A percentile compares a stretch with the other conserved stretches of the same genome.
These are phyloP conservation scores for Mechanitis mazaeus DNA, from an alignment of 2,888 invertebrate species.

Conservation along the genomic window DNA sequence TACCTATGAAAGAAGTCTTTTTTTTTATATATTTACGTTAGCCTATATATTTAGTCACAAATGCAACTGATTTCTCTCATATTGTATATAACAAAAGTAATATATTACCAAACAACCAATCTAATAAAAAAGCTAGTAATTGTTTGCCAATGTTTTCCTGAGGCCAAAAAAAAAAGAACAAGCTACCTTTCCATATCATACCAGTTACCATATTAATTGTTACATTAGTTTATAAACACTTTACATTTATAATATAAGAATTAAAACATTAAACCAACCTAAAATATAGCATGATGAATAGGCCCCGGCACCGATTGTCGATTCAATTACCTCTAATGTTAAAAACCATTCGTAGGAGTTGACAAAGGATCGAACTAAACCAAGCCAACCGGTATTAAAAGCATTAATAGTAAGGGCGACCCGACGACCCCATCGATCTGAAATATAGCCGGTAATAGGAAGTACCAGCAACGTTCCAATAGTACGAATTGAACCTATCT, in stretches of 20 bases:
- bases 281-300: constrained; percentile 85
- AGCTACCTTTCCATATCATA: too few relatives aligned
- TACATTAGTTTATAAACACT: too few relatives aligned
- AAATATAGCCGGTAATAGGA: constrained; percentile 82
- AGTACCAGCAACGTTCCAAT: constrained; percentile 83
- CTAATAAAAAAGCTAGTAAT: too few relatives aligned
- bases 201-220: too few relatives aligned
- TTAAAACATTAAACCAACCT: constrained; percentile 53
- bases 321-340: constrained; percentile 83
- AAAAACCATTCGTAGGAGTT: constrained; percentile 82
- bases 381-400: constrained; percentile 79
- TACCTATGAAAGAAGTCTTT: background rate
- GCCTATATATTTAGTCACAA: too few relatives aligned
- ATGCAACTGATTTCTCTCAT: too few relatives aligned
- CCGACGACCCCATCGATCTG: constrained; percentile 84
- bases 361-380: constrained; percentile 81
- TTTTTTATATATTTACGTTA: too few relatives aligned
- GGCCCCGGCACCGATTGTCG: constrained; percentile 81
- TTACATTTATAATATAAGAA: background rate
- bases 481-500: constrained; percentile 85
- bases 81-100: too few relatives aligned
- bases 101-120: too few relatives aligned
- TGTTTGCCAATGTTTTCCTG: too few relatives aligned
- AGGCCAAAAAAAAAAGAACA: too few relatives aligned
- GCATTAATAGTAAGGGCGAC: constrained; percentile 78